Percentiles rank a stretch among this genome's conserved stretches.
These are phyloP conservation scores for Leucoptera coffeella DNA, from an alignment of 2,888 invertebrate species.

Conservation along the genomic window DNA sequence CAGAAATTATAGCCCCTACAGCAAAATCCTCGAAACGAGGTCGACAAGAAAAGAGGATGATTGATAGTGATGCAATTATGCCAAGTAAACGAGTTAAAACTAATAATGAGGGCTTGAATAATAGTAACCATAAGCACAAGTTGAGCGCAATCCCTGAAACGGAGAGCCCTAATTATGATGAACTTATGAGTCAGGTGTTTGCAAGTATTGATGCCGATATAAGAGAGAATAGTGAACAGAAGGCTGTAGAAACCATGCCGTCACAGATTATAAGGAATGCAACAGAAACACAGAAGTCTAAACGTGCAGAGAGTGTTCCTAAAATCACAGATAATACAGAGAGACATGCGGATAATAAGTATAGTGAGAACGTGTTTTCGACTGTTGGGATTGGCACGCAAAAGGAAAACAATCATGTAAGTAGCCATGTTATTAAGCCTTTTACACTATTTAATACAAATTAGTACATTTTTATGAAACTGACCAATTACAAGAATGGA, in stretches of 20 bases:
- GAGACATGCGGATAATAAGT: slow-evolving; percentile 14
- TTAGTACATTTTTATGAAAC: no score
- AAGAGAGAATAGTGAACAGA: slow-evolving; percentile 3
- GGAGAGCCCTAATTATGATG: slow-evolving; percentile 30
- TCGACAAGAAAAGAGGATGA: slow-evolving; percentile 19
- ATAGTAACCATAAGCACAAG: no score
- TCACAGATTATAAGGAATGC: neutral
- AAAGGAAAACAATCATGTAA: slow-evolving; percentile 12
- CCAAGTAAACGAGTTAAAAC: slow-evolving; percentile 21
- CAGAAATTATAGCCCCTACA: slow-evolving; percentile 24
- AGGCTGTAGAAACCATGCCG: neutral
- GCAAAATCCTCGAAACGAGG: slow-evolving; percentile 10
- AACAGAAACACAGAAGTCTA: neutral
- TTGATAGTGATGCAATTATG: slow-evolving; percentile 13
- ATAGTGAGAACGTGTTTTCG: slow-evolving; percentile 37
- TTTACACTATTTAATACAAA: neutral
- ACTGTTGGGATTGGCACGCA: slow-evolving; percentile 13
- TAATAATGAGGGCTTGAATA: no score
- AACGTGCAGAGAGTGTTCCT: no score
- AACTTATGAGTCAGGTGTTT: slow-evolving; percentile 29
- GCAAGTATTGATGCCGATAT: slow-evolving; percentile 37
- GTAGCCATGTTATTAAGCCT: slow-evolving; percentile 3
- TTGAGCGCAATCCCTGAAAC: no score
- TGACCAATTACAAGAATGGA: no score
- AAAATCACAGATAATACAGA: neutral